A percentile compares a stretch with the other conserved stretches of the same genome.
Evolutionary conservation across 2,113 vertebrate species (phyloP).

Genomic region (Athene cunicularia): DNA sequence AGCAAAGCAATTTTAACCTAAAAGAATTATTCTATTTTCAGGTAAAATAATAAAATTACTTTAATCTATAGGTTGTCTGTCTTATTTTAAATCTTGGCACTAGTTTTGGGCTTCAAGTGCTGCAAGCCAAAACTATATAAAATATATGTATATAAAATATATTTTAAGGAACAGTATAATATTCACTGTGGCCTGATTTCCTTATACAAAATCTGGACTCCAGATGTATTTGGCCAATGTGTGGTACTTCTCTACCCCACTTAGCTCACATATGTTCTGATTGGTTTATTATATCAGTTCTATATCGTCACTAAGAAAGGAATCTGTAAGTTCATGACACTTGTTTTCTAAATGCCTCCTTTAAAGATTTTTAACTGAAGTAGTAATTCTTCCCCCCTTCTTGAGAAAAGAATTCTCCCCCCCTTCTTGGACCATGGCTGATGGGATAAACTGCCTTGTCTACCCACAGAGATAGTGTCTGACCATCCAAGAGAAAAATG

Average conservation of each 20-base stretch:
- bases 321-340: neutral
- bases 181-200: neutral
- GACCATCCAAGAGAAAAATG: neutral
- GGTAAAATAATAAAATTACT: neutral
- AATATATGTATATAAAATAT: neutral
- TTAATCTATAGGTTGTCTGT: neutral
- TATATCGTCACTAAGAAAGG: neutral
- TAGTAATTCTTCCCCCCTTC: neutral
- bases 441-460: neutral
- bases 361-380: neutral
- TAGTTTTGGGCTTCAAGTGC: neutral
- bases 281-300: neutral
- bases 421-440: neutral
- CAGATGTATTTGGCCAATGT: neutral
- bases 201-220: neutral
- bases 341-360: neutral
- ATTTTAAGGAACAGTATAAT: neutral
- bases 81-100: neutral
- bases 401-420: neutral
- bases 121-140: neutral
- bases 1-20: neutral
- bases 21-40: neutral
- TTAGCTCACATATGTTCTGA: neutral
- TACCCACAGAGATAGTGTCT: neutral
- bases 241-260: neutral